phyloP scores from a whole-genome alignment of 2,797 vertebrate genomes.

The Buceros bicornis region DNA sequence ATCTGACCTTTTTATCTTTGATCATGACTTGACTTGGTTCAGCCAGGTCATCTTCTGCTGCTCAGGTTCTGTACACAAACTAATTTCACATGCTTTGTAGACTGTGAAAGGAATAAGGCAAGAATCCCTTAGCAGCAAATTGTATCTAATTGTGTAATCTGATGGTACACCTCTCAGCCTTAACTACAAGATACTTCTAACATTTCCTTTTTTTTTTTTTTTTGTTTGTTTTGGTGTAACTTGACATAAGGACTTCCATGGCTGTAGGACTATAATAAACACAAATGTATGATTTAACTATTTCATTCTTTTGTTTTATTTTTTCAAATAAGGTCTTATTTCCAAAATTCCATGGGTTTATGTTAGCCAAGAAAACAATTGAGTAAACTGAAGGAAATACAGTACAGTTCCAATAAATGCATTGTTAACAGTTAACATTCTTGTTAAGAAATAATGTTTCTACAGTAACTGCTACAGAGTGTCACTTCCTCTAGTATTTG shows the following conservation, averaged over 20 bases:
- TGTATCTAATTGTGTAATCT: neutral
- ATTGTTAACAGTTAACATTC: neutral
- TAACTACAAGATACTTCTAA: neutral
- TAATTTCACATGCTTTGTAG: neutral
- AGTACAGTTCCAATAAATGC: neutral
- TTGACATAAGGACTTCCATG: neutral
- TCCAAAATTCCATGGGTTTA: neutral
- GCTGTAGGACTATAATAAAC: neutral
- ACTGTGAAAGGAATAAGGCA: neutral
- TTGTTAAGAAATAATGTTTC: conserved; percentile 48
- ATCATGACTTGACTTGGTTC: neutral
- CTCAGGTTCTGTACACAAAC: neutral
- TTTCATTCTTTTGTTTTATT: neutral
- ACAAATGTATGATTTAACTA: neutral
- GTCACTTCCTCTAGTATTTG: conserved; percentile 10
- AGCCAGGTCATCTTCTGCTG: neutral
- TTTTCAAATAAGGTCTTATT: neutral
- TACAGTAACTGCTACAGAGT: conserved; percentile 50
- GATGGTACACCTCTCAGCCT: neutral
- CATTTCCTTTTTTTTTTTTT: neutral
- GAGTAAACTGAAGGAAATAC: neutral
- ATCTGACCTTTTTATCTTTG: neutral
- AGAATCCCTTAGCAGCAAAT: neutral
- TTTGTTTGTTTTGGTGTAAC: neutral
- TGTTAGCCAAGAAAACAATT: neutral